Percentiles rank a stretch among this genome's conserved stretches.
These are phyloP conservation scores for Tortricodes alternella DNA, from an alignment of 2,888 invertebrate species.

Conservation along the genomic window DNA sequence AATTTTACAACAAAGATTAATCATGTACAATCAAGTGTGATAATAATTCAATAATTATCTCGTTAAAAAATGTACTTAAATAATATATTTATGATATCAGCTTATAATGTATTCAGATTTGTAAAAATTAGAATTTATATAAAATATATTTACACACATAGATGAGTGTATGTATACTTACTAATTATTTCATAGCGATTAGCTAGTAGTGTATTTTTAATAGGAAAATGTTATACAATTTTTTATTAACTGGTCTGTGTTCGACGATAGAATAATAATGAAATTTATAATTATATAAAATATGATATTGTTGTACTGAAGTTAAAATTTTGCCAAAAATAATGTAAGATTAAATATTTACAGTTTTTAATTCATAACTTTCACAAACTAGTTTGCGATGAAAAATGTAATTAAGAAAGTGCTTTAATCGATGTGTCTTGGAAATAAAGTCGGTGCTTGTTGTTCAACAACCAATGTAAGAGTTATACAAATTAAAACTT, in stretches of 20 bases:
- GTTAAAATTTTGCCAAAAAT: neutral
- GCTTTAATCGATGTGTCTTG: too few relatives aligned
- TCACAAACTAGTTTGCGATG: neutral
- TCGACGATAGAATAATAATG: conserved; percentile 20
- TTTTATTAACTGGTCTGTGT: conserved; percentile 17
- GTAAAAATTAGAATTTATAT: neutral
- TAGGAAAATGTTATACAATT: conserved; percentile 8
- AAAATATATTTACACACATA: neutral
- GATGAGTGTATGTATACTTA: neutral
- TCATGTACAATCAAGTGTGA: conserved; percentile 20
- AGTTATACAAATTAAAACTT: too few relatives aligned
- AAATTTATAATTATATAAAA: neutral
- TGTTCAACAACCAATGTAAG: too few relatives aligned
- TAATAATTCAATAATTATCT: conserved; percentile 16
- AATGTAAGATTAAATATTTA: neutral
- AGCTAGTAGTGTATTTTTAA: neutral
- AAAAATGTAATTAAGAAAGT: too few relatives aligned
- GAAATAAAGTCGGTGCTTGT: too few relatives aligned
- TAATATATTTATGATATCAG: neutral
- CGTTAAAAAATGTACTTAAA: conserved; percentile 4
- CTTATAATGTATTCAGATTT: conserved; percentile 1
- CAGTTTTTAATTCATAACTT: neutral
- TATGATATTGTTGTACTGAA: neutral
- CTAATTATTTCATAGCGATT: conserved; percentile 5
- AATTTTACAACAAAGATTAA: neutral